Conservation (phyloP, 2,113 vertebrate genomes). For the Lipophrys pholis region DNA sequence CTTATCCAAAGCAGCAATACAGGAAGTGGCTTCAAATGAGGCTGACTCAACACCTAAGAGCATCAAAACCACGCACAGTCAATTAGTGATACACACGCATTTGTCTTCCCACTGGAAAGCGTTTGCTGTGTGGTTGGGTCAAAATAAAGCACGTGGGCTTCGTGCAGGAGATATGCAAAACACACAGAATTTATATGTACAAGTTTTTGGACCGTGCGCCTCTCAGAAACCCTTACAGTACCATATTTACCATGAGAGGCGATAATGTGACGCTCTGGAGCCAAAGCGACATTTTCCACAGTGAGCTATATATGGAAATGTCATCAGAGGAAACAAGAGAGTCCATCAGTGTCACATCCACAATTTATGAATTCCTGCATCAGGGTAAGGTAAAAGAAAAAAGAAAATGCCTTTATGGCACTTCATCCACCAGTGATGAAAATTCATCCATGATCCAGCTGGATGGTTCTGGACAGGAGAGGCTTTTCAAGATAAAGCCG, state of each 20-base stretch:
- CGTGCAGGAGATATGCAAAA: slow-evolving; percentile 51
- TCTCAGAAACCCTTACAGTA: slow-evolving; percentile 12
- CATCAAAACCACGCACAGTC: slow-evolving; percentile 43
- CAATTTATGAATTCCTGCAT: slow-evolving; percentile 70
- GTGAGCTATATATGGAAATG: slow-evolving; percentile 55
- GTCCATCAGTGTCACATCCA: slow-evolving; percentile 66
- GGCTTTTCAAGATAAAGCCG: slow-evolving; percentile 69
- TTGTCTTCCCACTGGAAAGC: slow-evolving; percentile 56
- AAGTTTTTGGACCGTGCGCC: background rate
- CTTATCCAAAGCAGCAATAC: slow-evolving; percentile 51
- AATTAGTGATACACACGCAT: slow-evolving; percentile 56
- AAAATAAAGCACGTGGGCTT: slow-evolving; percentile 46
- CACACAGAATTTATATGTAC: slow-evolving; percentile 13
- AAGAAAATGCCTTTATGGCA: slow-evolving; percentile 52
- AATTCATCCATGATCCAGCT: slow-evolving; percentile 46
- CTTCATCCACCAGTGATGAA: slow-evolving; percentile 65
- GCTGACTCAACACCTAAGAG: slow-evolving; percentile 60
- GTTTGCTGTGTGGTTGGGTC: slow-evolving; percentile 22
- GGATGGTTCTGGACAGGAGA: slow-evolving; percentile 45
- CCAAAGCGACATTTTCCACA: slow-evolving; percentile 48
- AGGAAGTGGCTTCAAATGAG: slow-evolving; percentile 60
- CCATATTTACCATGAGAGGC: slow-evolving; percentile 28
- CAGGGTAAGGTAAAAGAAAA: slow-evolving; percentile 22
- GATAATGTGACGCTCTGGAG: background rate
- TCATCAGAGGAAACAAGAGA: slow-evolving; percentile 60